Percentiles rank a stretch among this genome's conserved stretches.
Conservation (phyloP, 2,113 vertebrate genomes). For the Lota lota region DNA sequence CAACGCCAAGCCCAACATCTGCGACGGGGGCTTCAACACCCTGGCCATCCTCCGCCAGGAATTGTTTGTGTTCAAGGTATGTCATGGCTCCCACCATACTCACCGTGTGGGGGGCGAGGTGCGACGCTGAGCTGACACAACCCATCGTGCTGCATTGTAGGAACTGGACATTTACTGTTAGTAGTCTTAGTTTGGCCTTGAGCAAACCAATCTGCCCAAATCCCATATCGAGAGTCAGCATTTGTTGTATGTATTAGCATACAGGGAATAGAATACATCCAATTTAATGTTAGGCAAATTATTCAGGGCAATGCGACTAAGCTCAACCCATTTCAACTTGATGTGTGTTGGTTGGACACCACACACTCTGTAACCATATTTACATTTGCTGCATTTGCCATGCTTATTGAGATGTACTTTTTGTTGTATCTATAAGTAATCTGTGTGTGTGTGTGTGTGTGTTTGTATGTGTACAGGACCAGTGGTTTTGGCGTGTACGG, state of each 20-base stretch:
- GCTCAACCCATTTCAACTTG: no score
- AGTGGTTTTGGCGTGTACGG: slow-evolving; percentile 98
- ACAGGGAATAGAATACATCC: no score
- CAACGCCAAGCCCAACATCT: slow-evolving; percentile 95
- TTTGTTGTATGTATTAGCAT: no score
- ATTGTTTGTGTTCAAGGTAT: slow-evolving; percentile 99
- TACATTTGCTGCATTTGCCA: neutral
- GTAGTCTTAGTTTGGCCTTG: no score
- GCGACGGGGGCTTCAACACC: slow-evolving; percentile 98
- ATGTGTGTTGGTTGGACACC: neutral
- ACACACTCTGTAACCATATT: neutral
- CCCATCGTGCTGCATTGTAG: no score
- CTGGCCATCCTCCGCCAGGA: slow-evolving; percentile 94
- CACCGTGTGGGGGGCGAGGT: no score
- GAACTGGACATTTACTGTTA: no score
- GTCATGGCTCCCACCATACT: neutral
- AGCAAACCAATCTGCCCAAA: no score
- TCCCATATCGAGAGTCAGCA: no score
- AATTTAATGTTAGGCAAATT: no score
- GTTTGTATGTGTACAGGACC: slow-evolving; percentile 76
- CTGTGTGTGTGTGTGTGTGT: slow-evolving; percentile 2
- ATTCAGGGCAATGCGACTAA: no score
- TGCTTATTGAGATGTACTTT: neutral
- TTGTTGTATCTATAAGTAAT: neutral
- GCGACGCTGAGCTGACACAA: no score